These are phyloP conservation scores for Phytoseiulus persimilis DNA, from an alignment of 2,888 invertebrate genomes.

Conservation along the genomic window DNA sequence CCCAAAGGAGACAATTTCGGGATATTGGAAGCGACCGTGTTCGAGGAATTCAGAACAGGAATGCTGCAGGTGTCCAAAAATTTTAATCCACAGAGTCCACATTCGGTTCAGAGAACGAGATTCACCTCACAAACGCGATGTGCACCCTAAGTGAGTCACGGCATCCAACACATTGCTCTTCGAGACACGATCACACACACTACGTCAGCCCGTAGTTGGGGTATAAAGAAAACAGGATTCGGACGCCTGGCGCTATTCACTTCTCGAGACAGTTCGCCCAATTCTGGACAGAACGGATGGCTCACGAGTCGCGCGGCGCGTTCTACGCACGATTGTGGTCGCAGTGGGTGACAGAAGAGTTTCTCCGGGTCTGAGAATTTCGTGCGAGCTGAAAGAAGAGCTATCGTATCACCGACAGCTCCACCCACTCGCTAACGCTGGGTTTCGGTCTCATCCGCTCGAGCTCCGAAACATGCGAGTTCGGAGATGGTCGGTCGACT, in stretches of 20 bases:
- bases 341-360: not conserved
- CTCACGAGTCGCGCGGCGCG: too few species aligned
- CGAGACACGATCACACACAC: not conserved
- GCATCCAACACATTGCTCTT: not conserved
- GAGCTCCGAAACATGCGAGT: not conserved
- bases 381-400: not conserved
- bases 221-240: too few species aligned
- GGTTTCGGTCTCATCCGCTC: not conserved
- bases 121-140: not conserved
- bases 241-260: too few species aligned
- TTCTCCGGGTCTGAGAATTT: not conserved
- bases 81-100: not conserved
- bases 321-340: not conserved
- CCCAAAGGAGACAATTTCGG: too few species aligned
- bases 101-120: not conserved
- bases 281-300: too few species aligned
- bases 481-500: not conserved
- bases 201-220: not conserved
- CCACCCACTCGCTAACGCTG: not conserved
- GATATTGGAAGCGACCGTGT: too few species aligned
- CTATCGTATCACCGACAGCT: not conserved
- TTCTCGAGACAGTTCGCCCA: too few species aligned
- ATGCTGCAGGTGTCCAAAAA: too few species aligned
- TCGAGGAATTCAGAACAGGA: too few species aligned
- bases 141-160: not conserved